A percentile compares a stretch with the other conserved stretches of the same genome.
These are phyloP conservation scores for Hydrozoanthus gracilis DNA, from an alignment of 92 coral and sea anemone species.

Conservation along the genomic window DNA sequence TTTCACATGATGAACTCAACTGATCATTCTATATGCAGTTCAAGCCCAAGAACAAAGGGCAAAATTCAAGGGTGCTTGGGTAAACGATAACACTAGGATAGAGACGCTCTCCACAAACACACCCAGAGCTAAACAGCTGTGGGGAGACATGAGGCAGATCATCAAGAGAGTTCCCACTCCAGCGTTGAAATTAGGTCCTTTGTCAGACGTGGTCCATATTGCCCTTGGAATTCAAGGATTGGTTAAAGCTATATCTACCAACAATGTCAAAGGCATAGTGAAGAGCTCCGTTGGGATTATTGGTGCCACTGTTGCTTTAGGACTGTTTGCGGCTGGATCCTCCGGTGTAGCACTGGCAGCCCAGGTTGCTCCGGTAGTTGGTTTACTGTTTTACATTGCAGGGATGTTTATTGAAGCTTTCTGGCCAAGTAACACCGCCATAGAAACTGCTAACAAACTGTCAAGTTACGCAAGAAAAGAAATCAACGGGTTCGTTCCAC, in stretches of 20 bases:
- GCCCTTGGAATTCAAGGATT: slow-evolving; percentile 52
- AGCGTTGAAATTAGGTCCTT: slow-evolving; percentile 37
- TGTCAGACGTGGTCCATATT: slow-evolving; percentile 58
- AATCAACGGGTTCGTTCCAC: slow-evolving; percentile 52
- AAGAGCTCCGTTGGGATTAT: slow-evolving; percentile 61
- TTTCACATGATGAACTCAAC: too few relatives aligned
- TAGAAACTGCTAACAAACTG: slow-evolving; percentile 66
- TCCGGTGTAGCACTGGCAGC: slow-evolving; percentile 11
- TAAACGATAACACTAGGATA: slow-evolving; percentile 32
- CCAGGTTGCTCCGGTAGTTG: slow-evolving; percentile 47
- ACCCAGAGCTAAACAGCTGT: slow-evolving; percentile 17
- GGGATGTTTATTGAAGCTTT: slow-evolving; percentile 50
- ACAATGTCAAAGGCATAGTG: slow-evolving; percentile 55
- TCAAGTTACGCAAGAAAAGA: slow-evolving; percentile 61
- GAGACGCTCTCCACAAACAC: slow-evolving; percentile 10
- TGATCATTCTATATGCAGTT: background rate
- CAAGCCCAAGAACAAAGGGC: slow-evolving; percentile 29
- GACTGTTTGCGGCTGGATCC: slow-evolving; percentile 46
- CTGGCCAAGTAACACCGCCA: slow-evolving; percentile 60
- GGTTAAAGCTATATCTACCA: slow-evolving; percentile 48
- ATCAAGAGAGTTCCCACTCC: background rate
- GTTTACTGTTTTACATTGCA: slow-evolving; percentile 51
- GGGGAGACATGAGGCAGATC: slow-evolving; percentile 18
- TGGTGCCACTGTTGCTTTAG: slow-evolving; percentile 61
- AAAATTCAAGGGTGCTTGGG: slow-evolving; percentile 22